These are phyloP conservation scores for Chrysogorgia sp. DNA, from an alignment of 92 coral and sea anemone genomes.

Conservation along the genomic window DNA sequence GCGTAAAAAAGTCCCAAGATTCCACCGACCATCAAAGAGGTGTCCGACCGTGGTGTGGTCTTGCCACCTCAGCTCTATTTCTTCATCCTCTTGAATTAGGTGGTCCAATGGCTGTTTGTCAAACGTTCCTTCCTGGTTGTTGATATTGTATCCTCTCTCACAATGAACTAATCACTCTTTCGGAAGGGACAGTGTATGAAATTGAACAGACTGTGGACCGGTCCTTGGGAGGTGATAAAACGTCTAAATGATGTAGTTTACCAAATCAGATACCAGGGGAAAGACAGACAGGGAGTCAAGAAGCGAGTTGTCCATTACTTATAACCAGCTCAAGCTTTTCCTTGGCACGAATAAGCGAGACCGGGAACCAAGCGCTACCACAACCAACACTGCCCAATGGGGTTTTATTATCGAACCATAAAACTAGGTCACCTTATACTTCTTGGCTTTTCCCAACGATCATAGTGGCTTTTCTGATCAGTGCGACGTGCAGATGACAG, in stretches of 20 bases:
- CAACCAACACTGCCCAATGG: constrained; percentile 37
- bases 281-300: no score
- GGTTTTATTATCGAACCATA: constrained; percentile 42
- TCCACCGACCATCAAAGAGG: no score
- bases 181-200: background rate
- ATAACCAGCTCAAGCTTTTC: constrained; percentile 38
- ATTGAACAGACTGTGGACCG: constrained; percentile 12
- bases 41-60: constrained; percentile 12
- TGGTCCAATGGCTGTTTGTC: no score
- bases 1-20: no score
- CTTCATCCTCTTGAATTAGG: no score
- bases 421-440: constrained; percentile 12
- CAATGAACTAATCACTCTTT: background rate
- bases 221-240: no score
- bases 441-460: constrained; percentile 13
- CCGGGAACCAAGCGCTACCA: no score
- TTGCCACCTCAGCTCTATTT: constrained; percentile 11
- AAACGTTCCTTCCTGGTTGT: background rate
- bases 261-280: no score
- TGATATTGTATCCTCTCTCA: background rate
- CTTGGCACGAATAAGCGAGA: constrained; percentile 53
- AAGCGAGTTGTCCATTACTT: no score
- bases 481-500: constrained; percentile 14
- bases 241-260: no score
- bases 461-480: background rate